These are phyloP conservation scores for Pachymerium ferrugineum DNA, from an alignment of 2,888 invertebrate genomes.

Conservation along the genomic window DNA sequence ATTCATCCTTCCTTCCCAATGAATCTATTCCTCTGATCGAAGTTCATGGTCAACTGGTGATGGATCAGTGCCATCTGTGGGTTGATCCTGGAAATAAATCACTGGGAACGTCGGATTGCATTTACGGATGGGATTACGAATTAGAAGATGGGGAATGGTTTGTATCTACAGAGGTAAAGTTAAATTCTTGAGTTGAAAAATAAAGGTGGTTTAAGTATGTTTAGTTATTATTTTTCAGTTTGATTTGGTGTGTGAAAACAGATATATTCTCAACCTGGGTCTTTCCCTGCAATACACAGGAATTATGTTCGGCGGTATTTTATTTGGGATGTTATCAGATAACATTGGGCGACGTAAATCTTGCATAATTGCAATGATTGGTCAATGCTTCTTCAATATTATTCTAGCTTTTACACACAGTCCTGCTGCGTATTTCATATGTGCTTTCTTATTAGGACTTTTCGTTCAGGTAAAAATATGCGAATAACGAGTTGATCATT, in stretches of 20 bases:
- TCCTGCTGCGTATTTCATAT: background rate
- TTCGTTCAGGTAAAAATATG: constrained; percentile 6
- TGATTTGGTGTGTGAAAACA: constrained; percentile 4
- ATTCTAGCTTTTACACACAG: background rate
- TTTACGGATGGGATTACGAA: constrained; percentile 20
- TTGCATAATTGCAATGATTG: background rate
- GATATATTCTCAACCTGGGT: constrained; percentile 18
- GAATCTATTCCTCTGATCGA: background rate
- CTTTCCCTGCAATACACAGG: constrained; percentile 2
- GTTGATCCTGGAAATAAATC: background rate
- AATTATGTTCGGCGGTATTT: background rate
- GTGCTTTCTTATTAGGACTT: background rate
- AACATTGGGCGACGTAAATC: constrained; percentile 2
- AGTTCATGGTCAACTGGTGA: background rate
- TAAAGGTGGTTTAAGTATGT: background rate
- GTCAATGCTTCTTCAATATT: background rate
- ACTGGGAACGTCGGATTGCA: background rate
- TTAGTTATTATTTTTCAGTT: background rate
- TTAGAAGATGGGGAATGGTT: constrained; percentile 1
- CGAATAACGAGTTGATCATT: background rate
- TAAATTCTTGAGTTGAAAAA: background rate
- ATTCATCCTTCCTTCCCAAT: background rate
- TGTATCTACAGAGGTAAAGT: constrained; percentile 5
- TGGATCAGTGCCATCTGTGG: constrained; percentile 18
- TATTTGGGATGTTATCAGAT: constrained; percentile 10